phyloP scores from a whole-genome alignment of 2,797 vertebrate species.

The Agapornis canus region DNA sequence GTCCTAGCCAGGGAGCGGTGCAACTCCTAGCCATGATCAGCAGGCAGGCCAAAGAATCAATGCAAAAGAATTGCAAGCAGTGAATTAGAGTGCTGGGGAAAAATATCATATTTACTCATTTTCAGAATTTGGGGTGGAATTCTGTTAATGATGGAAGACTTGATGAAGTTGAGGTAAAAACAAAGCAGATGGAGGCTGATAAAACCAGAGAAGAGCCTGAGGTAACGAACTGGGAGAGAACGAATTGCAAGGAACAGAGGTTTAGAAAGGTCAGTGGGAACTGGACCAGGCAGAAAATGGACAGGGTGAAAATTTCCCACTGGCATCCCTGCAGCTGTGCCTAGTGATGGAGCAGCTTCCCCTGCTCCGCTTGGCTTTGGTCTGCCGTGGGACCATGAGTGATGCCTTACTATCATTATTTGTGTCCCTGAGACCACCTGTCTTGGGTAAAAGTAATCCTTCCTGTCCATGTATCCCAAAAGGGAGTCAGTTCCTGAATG shows the following conservation, averaged over 20 bases:
- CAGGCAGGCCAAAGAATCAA: not conserved
- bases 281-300: not conserved
- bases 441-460: not conserved
- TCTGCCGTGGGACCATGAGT: not conserved
- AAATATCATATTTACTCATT: not conserved
- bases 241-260: not conserved
- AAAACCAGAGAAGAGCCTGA: not conserved
- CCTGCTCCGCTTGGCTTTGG: not conserved
- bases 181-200: not conserved
- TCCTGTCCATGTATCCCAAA: rapidly evolving
- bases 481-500: not conserved
- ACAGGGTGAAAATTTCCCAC: not conserved
- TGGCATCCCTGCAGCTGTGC: not conserved
- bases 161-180: not conserved
- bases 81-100: not conserved
- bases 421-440: not conserved
- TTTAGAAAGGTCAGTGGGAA: not conserved
- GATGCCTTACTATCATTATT: not conserved
- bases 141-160: not conserved
- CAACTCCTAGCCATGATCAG: not conserved
- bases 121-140: not conserved
- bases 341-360: not conserved
- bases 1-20: not conserved
- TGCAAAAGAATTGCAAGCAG: not conserved
- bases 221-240: not conserved